Evolutionary conservation across 2,797 vertebrate species (phyloP), one percentile per base, ranked within the genome.

Genomic region (Triplophysa bombifrons): DNA sequence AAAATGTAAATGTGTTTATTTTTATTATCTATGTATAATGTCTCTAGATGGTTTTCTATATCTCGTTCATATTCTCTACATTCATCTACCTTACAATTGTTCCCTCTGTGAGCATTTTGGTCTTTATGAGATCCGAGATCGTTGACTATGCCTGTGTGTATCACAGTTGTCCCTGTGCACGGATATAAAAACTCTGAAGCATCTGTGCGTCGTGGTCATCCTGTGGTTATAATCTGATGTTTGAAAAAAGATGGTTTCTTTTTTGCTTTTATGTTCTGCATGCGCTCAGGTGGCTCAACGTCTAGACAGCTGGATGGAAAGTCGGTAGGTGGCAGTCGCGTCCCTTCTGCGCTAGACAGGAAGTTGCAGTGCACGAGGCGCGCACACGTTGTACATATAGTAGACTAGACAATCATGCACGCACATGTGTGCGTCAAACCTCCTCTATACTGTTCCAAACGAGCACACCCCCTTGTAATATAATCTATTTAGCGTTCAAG

Each of bases 241-340:
- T 65, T 70, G 44, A 46, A 70, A 74, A 64, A 38, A 10, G n/a
- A 41, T 25, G 70, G 3, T 48, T 61, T 10, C 1, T 38, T 38
- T 38, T 38, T 38, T 38, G 48, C 55, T 63, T 63, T 63, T 11
- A 64, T 58, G 27, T 55, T 46, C 46, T 38, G 25, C 10, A 11
- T 53, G 12, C 22, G 11, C 38, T 69, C n/a, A 65, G 78, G 80
- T 76, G 58, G 60, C 55, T n/a, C 20, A 14, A 50, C 25, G 82
- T 84, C 80, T 80, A 75, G 80, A 78, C 80, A 74, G 71, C 14
- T 61, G 60, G 44, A 64, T 17, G 51, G 60, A 78, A 58, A 76
- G 80, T 93, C 95, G 92, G 90, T 94, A 96, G 98, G 95, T 96
- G 97, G 96, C 97, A 98, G 95, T 95, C 90, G 89, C 87, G 93